A percentile compares a stretch with the other conserved stretches of the same genome.
These are phyloP conservation scores for Epiblema foenella DNA, from an alignment of 2,888 invertebrate genomes.

Conservation along the genomic window DNA sequence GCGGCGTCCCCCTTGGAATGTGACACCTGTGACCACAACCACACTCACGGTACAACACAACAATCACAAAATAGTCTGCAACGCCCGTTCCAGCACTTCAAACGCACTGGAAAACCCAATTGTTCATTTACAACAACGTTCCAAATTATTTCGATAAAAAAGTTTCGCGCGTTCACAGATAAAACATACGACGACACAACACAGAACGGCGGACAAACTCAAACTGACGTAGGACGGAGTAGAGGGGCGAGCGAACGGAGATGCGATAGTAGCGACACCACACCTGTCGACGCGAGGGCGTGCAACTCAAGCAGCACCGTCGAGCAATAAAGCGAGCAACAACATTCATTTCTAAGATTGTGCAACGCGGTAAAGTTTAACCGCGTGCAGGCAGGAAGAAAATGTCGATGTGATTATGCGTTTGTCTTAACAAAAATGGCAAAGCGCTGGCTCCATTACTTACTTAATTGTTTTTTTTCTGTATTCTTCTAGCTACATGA, in stretches of 20 bases:
- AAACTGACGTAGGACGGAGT: slow-evolving; percentile 61
- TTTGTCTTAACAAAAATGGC: too few species aligned
- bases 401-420: slow-evolving; percentile 54
- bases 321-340: slow-evolving; percentile 55
- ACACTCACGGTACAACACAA: slow-evolving; percentile 68
- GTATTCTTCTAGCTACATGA: too few species aligned
- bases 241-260: slow-evolving; percentile 52
- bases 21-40: slow-evolving; percentile 76
- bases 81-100: slow-evolving; percentile 52
- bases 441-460: too few species aligned
- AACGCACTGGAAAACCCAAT: slow-evolving; percentile 46
- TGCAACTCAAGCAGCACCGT: slow-evolving; percentile 39
- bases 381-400: slow-evolving; percentile 59
- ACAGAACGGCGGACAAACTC: slow-evolving; percentile 70
- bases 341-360: slow-evolving; percentile 57
- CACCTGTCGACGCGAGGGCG: slow-evolving; percentile 64
- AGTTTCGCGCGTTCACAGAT: slow-evolving; percentile 70
- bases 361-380: slow-evolving; percentile 55
- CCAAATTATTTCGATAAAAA: slow-evolving; percentile 56
- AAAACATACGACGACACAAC: slow-evolving; percentile 49
- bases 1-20: slow-evolving; percentile 78
- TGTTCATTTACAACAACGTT: slow-evolving; percentile 48
- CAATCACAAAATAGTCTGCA: slow-evolving; percentile 43
- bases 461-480: too few species aligned
- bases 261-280: slow-evolving; percentile 61